phyloP scores from a whole-genome alignment of 2,888 invertebrate species.

The Parochlus steinenii region DNA sequence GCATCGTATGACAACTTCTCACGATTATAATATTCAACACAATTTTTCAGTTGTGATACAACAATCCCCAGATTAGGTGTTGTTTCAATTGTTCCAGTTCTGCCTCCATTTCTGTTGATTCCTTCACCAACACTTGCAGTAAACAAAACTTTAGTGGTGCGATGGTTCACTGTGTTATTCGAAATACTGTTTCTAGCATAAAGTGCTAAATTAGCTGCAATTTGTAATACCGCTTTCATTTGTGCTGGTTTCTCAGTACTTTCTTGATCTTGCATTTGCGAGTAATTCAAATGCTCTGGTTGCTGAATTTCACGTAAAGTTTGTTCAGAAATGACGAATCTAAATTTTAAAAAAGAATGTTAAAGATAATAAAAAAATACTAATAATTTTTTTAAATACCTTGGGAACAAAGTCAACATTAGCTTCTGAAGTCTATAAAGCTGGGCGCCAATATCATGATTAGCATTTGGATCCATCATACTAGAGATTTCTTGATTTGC shows the following conservation, averaged over 20 bases:
- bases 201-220: conserved; percentile 51
- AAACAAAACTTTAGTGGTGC: conserved; percentile 36
- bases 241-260: conserved; percentile 23
- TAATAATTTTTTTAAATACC: background rate
- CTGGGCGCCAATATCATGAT: conserved; percentile 37
- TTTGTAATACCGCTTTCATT: conserved; percentile 36
- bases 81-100: conserved; percentile 21
- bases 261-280: conserved; percentile 12
- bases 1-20: conserved; percentile 33
- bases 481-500: conserved; percentile 34
- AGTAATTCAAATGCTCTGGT: no score
- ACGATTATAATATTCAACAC: conserved; percentile 36
- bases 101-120: conserved; percentile 17
- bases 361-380: background rate
- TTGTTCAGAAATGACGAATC: no score
- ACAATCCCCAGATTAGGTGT: conserved; percentile 35
- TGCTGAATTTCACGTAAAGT: no score
- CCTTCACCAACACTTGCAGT: conserved; percentile 32
- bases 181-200: conserved; percentile 51
- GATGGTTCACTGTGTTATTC: conserved; percentile 36
- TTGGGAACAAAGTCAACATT: conserved; percentile 55
- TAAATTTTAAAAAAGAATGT: no score
- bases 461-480: conserved; percentile 24
- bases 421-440: conserved; percentile 53
- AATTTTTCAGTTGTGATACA: conserved; percentile 37